Conservation (phyloP, 2,888 invertebrate species). For the Chironomus riparius region DNA sequence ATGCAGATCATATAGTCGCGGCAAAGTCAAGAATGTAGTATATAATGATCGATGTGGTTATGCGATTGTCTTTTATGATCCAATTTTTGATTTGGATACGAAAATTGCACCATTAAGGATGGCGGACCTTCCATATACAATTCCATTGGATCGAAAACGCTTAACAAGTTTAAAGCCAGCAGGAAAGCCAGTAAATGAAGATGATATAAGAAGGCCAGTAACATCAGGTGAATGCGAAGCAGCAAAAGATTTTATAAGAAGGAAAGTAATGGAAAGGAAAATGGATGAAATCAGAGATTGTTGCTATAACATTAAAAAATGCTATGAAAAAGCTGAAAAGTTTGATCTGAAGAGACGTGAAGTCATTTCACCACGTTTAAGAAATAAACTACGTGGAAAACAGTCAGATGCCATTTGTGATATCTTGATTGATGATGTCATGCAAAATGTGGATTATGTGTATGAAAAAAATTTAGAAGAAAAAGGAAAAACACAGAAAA, state of each 20-base stretch:
- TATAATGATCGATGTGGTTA: slow-evolving; percentile 25
- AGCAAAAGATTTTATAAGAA: slow-evolving; percentile 15
- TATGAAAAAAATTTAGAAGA: slow-evolving; percentile 23
- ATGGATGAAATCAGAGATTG: slow-evolving; percentile 23
- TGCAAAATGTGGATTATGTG: slow-evolving; percentile 26
- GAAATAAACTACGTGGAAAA: slow-evolving; percentile 15
- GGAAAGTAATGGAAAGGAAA: slow-evolving; percentile 14
- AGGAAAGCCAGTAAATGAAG: slow-evolving; percentile 1
- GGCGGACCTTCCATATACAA: slow-evolving; percentile 20
- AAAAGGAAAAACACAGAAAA: slow-evolving; percentile 7
- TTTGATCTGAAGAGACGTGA: slow-evolving; percentile 23
- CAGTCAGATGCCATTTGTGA: slow-evolving; percentile 19
- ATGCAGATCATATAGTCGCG: slow-evolving; percentile 15
- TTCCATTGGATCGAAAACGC: slow-evolving; percentile 21
- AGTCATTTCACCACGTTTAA: slow-evolving; percentile 13
- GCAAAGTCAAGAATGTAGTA: slow-evolving; percentile 23
- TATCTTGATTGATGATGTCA: slow-evolving; percentile 23
- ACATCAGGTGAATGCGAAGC: slow-evolving; percentile 19
- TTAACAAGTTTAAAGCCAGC: slow-evolving; percentile 4
- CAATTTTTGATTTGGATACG: slow-evolving; percentile 22
- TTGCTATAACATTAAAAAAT: slow-evolving; percentile 8
- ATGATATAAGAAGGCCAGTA: not conserved
- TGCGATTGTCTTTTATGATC: slow-evolving; percentile 25
- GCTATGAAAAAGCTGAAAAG: slow-evolving; percentile 23
- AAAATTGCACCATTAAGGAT: slow-evolving; percentile 12